Conservation (phyloP, 2,113 vertebrate genomes). For the Mola mola region DNA sequence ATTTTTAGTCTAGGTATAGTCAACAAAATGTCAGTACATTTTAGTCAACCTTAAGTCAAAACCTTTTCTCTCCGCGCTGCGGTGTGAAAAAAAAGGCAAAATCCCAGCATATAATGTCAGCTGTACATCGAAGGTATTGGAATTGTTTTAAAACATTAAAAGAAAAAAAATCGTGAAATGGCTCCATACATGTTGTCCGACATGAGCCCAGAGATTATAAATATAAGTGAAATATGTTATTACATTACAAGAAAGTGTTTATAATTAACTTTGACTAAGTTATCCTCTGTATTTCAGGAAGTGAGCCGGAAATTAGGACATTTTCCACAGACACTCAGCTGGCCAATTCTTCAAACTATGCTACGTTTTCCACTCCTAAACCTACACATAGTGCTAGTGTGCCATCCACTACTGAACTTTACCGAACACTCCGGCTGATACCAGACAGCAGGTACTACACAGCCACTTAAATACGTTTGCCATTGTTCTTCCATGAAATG, state of each 20-base stretch:
- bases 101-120: no score
- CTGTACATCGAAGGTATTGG: no score
- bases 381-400: slow-evolving; percentile 61
- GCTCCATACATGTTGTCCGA: no score
- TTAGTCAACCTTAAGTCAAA: no score
- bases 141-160: no score
- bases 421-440: slow-evolving; percentile 76
- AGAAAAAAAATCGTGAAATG: no score
- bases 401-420: slow-evolving; percentile 82
- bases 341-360: slow-evolving; percentile 55
- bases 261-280: neutral
- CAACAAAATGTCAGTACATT: no score
- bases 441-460: slow-evolving; percentile 83
- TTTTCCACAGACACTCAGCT: slow-evolving; percentile 57
- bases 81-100: no score
- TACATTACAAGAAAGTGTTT: neutral
- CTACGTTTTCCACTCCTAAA: slow-evolving; percentile 74
- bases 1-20: no score
- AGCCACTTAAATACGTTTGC: neutral
- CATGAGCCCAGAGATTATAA: neutral
- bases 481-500: neutral
- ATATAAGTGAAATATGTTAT: no score
- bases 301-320: slow-evolving; percentile 74
- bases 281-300: slow-evolving; percentile 56
- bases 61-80: no score